Conservation (phyloP, 2,888 invertebrate species). For the Hetaerina titia region DNA sequence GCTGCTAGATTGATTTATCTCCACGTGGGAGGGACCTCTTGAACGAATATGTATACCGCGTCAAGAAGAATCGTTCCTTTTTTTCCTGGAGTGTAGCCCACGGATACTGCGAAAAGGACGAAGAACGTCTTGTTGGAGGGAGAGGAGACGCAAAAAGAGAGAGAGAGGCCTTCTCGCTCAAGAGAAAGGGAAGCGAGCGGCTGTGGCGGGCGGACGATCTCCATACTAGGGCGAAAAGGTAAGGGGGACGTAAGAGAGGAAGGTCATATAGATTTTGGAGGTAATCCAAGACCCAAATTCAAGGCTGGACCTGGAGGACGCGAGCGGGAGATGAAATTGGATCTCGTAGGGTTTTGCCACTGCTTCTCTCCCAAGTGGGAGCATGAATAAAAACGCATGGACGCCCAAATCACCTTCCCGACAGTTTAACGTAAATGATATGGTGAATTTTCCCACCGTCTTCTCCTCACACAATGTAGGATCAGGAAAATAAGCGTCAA, state of each 20-base stretch:
- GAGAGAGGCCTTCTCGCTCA: neutral
- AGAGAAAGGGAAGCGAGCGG: neutral
- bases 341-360: neutral
- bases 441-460: neutral
- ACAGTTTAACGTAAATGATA: neutral
- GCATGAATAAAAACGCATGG: neutral
- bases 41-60: neutral
- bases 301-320: neutral
- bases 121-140: too few species aligned
- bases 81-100: neutral
- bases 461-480: neutral
- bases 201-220: neutral
- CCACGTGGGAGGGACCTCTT: constrained; percentile 2
- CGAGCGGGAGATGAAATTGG: neutral
- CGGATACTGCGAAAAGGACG: neutral
- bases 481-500: too few species aligned
- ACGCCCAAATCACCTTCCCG: neutral
- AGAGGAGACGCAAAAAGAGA: neutral
- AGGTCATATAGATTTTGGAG: constrained; percentile 22
- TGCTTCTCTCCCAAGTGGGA: neutral
- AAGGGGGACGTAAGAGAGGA: neutral
- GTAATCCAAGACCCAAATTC: neutral
- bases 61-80: neutral
- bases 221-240: neutral
- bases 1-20: constrained; percentile 14